Evolutionary conservation across 2,888 invertebrate genomes (phyloP).

Genomic region (Euplagia quadripunctaria): DNA sequence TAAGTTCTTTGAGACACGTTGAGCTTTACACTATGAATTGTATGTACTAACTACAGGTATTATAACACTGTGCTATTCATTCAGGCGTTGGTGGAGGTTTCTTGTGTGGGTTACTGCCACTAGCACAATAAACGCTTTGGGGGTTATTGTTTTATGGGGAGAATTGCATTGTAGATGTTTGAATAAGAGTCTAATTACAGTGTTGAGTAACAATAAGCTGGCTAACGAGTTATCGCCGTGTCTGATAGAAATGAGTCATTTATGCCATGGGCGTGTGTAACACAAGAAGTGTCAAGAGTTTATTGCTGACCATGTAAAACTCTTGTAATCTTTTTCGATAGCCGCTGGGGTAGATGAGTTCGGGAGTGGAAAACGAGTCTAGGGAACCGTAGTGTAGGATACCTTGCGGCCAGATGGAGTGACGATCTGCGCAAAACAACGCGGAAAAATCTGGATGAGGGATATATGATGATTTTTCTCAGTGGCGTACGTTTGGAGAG

Average conservation of each 20-base stretch:
- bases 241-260: neutral
- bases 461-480: no score
- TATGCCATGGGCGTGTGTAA: no score
- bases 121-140: neutral
- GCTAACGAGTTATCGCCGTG: neutral
- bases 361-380: no score
- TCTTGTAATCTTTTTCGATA: no score
- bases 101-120: neutral
- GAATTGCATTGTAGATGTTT: neutral
- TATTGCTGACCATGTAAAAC: no score
- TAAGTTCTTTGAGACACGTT: neutral
- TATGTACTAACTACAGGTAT: neutral
- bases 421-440: no score
- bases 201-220: neutral
- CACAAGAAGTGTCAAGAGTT: no score
- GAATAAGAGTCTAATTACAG: neutral
- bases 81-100: neutral
- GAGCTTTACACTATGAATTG: neutral
- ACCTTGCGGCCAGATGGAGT: no score
- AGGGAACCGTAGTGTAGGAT: no score
- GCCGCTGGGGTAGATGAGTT: no score
- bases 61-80: neutral
- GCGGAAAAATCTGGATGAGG: no score
- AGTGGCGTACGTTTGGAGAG: no score
- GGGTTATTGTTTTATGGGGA: neutral